Conservation (phyloP, 23 tunicate genomes). For the Phallusia fumigata region DNA sequence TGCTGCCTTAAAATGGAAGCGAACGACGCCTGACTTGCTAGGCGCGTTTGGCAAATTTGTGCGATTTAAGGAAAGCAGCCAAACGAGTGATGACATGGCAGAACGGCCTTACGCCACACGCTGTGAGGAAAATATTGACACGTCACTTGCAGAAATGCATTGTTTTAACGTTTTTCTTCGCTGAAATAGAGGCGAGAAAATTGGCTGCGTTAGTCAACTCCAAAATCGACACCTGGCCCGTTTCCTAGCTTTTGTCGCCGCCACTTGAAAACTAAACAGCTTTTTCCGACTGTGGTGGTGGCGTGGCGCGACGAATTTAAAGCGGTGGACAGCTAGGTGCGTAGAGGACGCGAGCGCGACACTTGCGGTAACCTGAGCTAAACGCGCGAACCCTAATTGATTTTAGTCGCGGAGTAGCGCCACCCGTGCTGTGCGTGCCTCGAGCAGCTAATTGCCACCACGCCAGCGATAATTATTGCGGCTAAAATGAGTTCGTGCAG, state of each 20-base stretch:
- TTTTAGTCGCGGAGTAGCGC: neutral
- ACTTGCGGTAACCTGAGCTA: neutral
- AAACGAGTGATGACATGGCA: slow-evolving; percentile 7
- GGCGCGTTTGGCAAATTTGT: neutral
- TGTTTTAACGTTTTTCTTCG: too few species aligned
- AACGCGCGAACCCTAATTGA: slow-evolving; percentile 1
- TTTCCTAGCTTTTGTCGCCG: too few species aligned
- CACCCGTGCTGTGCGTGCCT: neutral
- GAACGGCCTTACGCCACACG: neutral
- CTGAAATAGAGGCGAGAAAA: too few species aligned
- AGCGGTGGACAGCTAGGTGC: neutral
- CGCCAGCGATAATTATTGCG: neutral
- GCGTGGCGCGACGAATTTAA: neutral
- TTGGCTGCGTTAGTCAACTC: too few species aligned
- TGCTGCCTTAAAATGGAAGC: slow-evolving; percentile 4
- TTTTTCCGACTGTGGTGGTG: too few species aligned
- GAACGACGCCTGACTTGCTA: neutral
- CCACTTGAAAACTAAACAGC: too few species aligned
- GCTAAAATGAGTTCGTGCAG: slow-evolving; percentile 12
- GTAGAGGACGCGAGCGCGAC: neutral
- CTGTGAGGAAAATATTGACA: neutral
- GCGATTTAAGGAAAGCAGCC: neutral
- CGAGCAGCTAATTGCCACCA: neutral
- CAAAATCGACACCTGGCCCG: too few species aligned
- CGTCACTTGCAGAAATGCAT: neutral